Base-by-base conservation (phyloP, 2,113 vertebrate species). In the Calidris pugnax region DNA sequence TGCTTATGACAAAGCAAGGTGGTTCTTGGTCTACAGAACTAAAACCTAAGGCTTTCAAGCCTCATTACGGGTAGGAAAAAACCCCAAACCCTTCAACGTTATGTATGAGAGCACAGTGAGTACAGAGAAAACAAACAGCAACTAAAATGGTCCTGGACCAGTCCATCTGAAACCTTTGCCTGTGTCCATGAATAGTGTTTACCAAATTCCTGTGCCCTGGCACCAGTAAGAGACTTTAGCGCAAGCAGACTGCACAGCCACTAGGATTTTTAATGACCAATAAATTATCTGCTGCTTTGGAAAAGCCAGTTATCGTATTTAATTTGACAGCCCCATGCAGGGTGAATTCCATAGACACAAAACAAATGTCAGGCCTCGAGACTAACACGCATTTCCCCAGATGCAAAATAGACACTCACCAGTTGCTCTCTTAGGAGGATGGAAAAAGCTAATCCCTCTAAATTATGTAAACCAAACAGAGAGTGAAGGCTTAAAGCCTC, bases 291-390 rank as follows among this genome's bases (percentile, higher is more conserved):
- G 51, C 57, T 73, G 66, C 73, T 95, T 95, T 92, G 80, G 84
- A 95, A 93, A 88, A 95, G 80, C 84, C 84, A 82, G 94, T 93
- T 96, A 93, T 62, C 2, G 8, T 89, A 89, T 93, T 93, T 97
- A 93, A 95, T 85, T 89, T 93, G 94, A 96, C 96, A 92, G 87
- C 69, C 91, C 77, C 88, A 94, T 85, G 95, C 80, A 69, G 94
- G 23, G 87, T 82, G 80, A 95, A 93, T 94, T 97, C 94, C 88
- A 73, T 1, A 62, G 88, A 41, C 69, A 78, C 88, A 90, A 90
- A 95, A 75, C 64, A 93, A 96, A 93, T 82, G 77, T 89, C 96
- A 92, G 89, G 69, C 92, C 86, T 89, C 0, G 4, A 91, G 86
- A 85, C 69, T 41, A 92, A 51, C 43, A 7, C 41, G 7, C 87